phyloP scores from a whole-genome alignment of 2,888 invertebrate species.

The Coenonympha arcania region DNA sequence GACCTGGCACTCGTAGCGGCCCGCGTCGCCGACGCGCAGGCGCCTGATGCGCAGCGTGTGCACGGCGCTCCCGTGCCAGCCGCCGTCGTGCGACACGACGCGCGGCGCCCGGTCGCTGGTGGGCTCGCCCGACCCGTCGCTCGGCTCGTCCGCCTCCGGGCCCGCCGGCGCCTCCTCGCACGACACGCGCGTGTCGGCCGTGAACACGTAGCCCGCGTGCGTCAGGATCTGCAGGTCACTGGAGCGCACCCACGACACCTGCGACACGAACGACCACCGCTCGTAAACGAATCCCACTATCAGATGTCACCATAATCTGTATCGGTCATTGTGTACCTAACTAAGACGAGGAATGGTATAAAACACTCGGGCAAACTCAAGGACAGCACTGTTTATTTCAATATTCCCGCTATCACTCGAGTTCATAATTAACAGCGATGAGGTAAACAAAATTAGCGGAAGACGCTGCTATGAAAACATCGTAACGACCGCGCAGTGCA shows the following conservation, averaged over 20 bases:
- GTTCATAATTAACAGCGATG: too few relatives aligned
- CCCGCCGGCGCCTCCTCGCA: constrained; percentile 74
- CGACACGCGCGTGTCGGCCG: constrained; percentile 78
- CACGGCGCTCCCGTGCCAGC: constrained; percentile 67
- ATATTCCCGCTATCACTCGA: too few relatives aligned
- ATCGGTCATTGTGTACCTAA: too few relatives aligned
- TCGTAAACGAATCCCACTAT: neutral
- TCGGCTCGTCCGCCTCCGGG: constrained; percentile 15
- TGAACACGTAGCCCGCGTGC: constrained; percentile 77
- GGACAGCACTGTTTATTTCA: too few relatives aligned
- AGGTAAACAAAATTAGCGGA: too few relatives aligned
- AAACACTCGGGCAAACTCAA: too few relatives aligned
- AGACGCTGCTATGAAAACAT: neutral
- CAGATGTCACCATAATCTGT: too few relatives aligned
- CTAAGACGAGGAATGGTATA: too few relatives aligned
- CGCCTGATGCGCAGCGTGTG: constrained; percentile 75
- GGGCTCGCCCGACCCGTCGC: constrained; percentile 61
- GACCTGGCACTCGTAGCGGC: constrained; percentile 83
- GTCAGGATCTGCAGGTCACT: constrained; percentile 81
- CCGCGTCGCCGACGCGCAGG: constrained; percentile 76
- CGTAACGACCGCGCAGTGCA: neutral
- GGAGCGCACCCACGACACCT: constrained; percentile 84
- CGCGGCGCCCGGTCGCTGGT: constrained; percentile 73
- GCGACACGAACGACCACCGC: constrained; percentile 19
- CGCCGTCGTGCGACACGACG: constrained; percentile 66